phyloP scores from a whole-genome alignment of 1,140 invertebrate genomes.

The Drosophila burlai region DNA sequence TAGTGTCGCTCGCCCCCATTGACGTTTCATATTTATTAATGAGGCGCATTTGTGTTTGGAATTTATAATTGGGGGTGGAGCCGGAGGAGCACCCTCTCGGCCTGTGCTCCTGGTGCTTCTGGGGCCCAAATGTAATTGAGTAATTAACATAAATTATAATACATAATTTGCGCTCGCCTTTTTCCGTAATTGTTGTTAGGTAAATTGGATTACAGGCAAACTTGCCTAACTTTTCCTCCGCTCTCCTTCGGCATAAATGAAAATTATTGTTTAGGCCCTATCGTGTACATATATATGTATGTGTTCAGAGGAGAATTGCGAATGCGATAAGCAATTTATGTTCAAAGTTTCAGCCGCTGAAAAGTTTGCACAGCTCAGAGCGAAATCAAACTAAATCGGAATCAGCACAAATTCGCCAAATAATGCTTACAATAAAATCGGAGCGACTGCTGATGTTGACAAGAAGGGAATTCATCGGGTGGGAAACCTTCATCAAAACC shows the following conservation, averaged over 20 bases:
- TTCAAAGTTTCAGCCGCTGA: constrained; percentile 65
- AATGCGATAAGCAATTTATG: constrained; percentile 78
- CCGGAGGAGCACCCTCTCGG: constrained; percentile 1
- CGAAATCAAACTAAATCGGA: constrained; percentile 74
- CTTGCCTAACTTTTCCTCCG: constrained; percentile 38
- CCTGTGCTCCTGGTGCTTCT: constrained; percentile 26
- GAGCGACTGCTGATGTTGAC: constrained; percentile 31
- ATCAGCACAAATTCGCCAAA: constrained; percentile 68
- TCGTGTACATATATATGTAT: constrained; percentile 11
- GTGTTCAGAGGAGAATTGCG: constrained; percentile 14
- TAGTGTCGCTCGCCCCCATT: constrained; percentile 69
- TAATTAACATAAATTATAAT: constrained; percentile 85
- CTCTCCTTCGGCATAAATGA: constrained; percentile 45
- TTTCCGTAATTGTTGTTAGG: constrained; percentile 79
- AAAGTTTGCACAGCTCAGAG: constrained; percentile 61
- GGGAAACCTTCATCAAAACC: constrained; percentile 43
- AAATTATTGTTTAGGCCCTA: constrained; percentile 57
- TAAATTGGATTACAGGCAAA: constrained; percentile 71
- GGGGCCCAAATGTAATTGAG: constrained; percentile 82
- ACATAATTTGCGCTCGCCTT: constrained; percentile 77
- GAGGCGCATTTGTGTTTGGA: constrained; percentile 84
- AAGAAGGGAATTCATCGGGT: constrained; percentile 18
- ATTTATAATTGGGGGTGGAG: constrained; percentile 78
- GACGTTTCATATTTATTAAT: constrained; percentile 85
- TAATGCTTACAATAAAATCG: constrained; percentile 67